Base-by-base conservation (phyloP, 2,797 vertebrate genomes). In the Babyrousa celebensis region DNA sequence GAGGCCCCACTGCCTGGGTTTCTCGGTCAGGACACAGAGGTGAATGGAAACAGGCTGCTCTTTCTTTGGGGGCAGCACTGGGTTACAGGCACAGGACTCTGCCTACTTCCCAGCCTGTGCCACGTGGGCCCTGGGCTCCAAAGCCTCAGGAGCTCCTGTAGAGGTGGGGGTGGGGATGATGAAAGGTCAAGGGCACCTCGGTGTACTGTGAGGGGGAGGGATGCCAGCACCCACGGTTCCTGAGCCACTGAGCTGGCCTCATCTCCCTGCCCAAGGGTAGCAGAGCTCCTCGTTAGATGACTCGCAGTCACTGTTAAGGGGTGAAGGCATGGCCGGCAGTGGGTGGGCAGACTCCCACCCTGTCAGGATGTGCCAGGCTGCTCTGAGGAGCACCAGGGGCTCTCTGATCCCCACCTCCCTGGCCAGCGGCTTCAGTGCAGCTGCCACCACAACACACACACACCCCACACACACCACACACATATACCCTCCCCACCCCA, bases 11-110 rank as follows among this genome's bases (percentile, higher is more conserved):
- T 25, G 27, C 72, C 48, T 29, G n/a, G 17, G 23, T 9, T 32
- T 29, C 77, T 70, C n/a, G 62, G 16, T 62, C 27, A 12, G 54
- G 58, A 7, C 1, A 20, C 29, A 78, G n/a, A 74, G 12, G 54
- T 3, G 25, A 58, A 6, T 27, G 40, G 11, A 36, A 72, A 11
- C 54, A 8, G 23, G 3, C 11, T 54, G 43, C 21, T 48, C 43
- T 48, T 48, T 48, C 43, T 48, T 48, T 48, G 27, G 1, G 40
- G 65, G 70, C 7, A 5, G 65, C 0, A 2, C 67, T 25, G 48
- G 72, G 5, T 14, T 29, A 1, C 65, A 83, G 7, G 18, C 17
- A 15, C 0, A 0, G 10, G 43, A 11, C 23, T 20, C 20, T 6
- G 18, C 29, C 36, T 72, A 32, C 72, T 32, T 15, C 62, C 18